A percentile compares a stretch with the other conserved stretches of the same genome.
These are phyloP conservation scores for Amphiprion clarkii DNA, from an alignment of 2,797 vertebrate genomes.

Conservation along the genomic window DNA sequence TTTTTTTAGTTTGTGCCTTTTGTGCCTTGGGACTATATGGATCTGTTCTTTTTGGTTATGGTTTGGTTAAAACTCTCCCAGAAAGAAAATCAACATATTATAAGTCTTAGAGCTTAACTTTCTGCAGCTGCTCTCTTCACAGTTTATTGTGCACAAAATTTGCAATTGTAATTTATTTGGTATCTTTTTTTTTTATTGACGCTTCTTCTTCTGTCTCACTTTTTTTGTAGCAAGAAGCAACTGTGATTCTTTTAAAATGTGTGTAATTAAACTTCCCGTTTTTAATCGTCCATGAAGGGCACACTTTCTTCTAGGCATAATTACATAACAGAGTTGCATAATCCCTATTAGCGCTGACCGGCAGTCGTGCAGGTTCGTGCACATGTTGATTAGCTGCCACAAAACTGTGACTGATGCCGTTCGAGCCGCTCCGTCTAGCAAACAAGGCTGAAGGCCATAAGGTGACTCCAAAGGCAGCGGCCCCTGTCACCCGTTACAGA, in stretches of 20 bases:
- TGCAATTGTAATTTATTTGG: too few species aligned
- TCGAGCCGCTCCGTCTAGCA: slow-evolving; percentile 13
- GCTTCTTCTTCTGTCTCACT: too few species aligned
- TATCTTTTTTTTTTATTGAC: too few species aligned
- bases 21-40: too few species aligned
- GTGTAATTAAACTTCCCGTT: neutral
- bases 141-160: too few species aligned
- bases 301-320: neutral
- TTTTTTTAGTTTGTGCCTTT: too few species aligned
- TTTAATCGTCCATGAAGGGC: neutral
- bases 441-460: slow-evolving; percentile 33
- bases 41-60: too few species aligned
- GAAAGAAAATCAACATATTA: too few species aligned
- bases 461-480: slow-evolving; percentile 48
- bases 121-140: too few species aligned
- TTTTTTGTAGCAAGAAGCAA: too few species aligned
- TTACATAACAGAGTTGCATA: slow-evolving; percentile 23
- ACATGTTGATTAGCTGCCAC: slow-evolving; percentile 12
- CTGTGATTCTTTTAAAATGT: neutral
- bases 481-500: slow-evolving; percentile 42
- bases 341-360: slow-evolving; percentile 11
- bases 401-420: slow-evolving; percentile 22
- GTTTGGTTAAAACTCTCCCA: too few species aligned
- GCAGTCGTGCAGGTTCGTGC: slow-evolving; percentile 8
- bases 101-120: too few species aligned